These are phyloP conservation scores for Napeogenes sylphis DNA, from an alignment of 2,888 invertebrate species.

Conservation along the genomic window DNA sequence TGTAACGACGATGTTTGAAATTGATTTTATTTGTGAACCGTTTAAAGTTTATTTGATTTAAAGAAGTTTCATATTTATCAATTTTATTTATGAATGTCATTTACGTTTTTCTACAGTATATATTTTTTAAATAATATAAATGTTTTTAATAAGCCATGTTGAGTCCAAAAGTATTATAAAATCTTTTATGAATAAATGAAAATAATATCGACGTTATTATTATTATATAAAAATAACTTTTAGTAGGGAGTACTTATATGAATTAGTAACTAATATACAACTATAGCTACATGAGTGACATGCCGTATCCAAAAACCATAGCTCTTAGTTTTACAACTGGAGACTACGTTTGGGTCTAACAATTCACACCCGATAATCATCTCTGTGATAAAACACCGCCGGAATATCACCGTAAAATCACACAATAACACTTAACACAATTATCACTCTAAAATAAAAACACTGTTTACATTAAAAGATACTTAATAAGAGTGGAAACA, in stretches of 20 bases:
- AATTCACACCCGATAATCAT: conserved; percentile 74
- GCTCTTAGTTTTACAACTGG: conserved; percentile 46
- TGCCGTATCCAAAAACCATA: conserved; percentile 34
- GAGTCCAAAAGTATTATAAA: too few species aligned
- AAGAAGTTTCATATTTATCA: too few species aligned
- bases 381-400: conserved; percentile 60
- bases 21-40: conserved; percentile 37
- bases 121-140: too few species aligned
- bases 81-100: too few species aligned
- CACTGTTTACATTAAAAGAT: conserved; percentile 2
- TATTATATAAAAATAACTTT: too few species aligned
- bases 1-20: conserved; percentile 49
- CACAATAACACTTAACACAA: conserved; percentile 28
- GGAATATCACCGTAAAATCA: conserved; percentile 52
- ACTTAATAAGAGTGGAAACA: conserved; percentile 13
- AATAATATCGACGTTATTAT: too few species aligned
- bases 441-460: conserved; percentile 24
- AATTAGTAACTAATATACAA: too few species aligned
- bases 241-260: too few species aligned
- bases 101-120: too few species aligned
- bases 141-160: too few species aligned
- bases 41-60: too few species aligned
- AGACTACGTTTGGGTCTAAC: conserved; percentile 55
- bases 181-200: too few species aligned
- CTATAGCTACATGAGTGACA: conserved; percentile 9